A percentile compares a stretch with the other conserved stretches of the same genome.
phyloP scores from a whole-genome alignment of 2,888 invertebrate genomes.

The Erebia aethiops region DNA sequence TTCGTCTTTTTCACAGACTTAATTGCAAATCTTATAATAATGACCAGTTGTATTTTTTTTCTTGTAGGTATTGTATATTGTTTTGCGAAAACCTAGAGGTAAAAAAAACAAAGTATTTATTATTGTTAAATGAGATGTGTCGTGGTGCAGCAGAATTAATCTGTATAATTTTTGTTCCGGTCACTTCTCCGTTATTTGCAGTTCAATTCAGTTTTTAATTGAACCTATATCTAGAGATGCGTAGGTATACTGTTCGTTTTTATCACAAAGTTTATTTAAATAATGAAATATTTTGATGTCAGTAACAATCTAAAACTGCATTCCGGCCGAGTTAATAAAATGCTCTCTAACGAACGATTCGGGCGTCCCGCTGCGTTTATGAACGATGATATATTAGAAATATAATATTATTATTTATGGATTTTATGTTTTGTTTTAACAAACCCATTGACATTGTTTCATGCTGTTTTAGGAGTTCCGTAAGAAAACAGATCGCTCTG shows the following conservation, averaged over 20 bases:
- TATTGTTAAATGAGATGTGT: neutral
- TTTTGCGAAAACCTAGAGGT: too few relatives aligned
- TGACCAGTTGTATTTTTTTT: too few relatives aligned
- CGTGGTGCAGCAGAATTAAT: neutral
- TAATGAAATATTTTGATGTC: conserved; percentile 39
- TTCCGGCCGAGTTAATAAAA: conserved; percentile 78
- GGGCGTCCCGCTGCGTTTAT: conserved; percentile 72
- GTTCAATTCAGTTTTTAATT: conserved; percentile 1
- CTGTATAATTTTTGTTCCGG: neutral
- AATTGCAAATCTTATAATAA: too few relatives aligned
- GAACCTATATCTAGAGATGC: neutral
- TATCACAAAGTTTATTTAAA: conserved; percentile 18
- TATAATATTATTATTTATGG: conserved; percentile 55
- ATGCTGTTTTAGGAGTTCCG: conserved; percentile 15
- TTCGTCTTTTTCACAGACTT: too few relatives aligned
- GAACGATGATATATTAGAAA: conserved; percentile 75
- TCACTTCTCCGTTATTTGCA: neutral
- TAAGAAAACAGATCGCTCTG: conserved; percentile 9
- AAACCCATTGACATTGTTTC: conserved; percentile 29
- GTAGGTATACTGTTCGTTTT: neutral
- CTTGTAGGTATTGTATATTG: too few relatives aligned
- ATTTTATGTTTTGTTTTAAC: conserved; percentile 52
- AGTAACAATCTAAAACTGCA: conserved; percentile 44
- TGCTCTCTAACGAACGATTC: conserved; percentile 71
- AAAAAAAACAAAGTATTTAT: too few relatives aligned